Evolutionary conservation across 1,140 invertebrate genomes (phyloP), one percentile per base, ranked within the genome.

Genomic region (Zaprionus davidi): DNA sequence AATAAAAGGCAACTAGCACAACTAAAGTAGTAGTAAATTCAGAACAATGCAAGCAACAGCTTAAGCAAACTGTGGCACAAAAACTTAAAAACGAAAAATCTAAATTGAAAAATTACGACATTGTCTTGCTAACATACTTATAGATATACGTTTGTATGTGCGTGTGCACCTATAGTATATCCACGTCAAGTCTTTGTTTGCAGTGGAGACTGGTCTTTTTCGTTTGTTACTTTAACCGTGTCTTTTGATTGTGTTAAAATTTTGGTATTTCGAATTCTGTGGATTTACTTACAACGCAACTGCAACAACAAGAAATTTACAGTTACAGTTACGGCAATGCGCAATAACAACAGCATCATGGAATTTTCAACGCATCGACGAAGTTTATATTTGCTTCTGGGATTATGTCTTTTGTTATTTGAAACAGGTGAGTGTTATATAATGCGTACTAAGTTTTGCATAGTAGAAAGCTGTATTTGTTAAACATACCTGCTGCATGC

Each of bases 311-410:
- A 83, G 34, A 66, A 87, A 76, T 87, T 86, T 86, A 79, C 66
- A 86, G 82, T 87, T 87, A 88, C 81, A 87, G 84, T 84, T 90
- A 81, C 78, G 65, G 71, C 67, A 78, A 81, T 71, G 81, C 78
- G 81, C 80, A 78, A 88, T 68, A 90, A 73, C 53, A 74, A 69
- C 64, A 59, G 44, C 65, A 69, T 76, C 68, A 88, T 88, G 84
- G 71, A 84, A 68, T 78, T 81, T 70, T 76, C 69, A 81, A 81
- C 71, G 76, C 57, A 77, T 68, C 81, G 78, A 64, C 64, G 71
- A 70, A 72, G 71, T 55, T 81, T 84, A 71, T 71, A 84, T 66
- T 84, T 78, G 63, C 78, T 88, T 73, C 58, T 88, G 75, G 84
- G 85, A 90, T 76, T 88, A 69, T 79, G 78, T 69, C 63, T 85